Conservation (phyloP, 2,888 invertebrate genomes). For the Zhuqinia jingwanae region DNA sequence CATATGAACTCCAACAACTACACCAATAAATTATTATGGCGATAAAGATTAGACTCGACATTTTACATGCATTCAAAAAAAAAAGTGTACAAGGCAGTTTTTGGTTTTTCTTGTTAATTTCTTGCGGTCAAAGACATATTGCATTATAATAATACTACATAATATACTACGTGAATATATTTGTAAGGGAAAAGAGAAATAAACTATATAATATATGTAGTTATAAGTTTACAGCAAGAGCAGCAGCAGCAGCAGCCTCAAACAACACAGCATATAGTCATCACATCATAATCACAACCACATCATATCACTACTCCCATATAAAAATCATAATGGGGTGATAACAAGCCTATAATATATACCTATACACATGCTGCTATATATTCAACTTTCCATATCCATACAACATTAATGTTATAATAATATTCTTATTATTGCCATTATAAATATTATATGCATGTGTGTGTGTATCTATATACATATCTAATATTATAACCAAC, state of each 20-base stretch:
- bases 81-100: slow-evolving; percentile 36
- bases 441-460: neutral
- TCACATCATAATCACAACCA: slow-evolving; percentile 27
- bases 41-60: slow-evolving; percentile 38
- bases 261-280: neutral
- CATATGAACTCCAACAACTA: neutral
- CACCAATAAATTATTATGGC: slow-evolving; percentile 45
- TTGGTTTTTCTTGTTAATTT: slow-evolving; percentile 57
- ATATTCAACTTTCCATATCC: slow-evolving; percentile 27
- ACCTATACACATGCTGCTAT: neutral
- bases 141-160: neutral
- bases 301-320: slow-evolving; percentile 35
- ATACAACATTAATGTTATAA: neutral
- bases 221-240: no score
- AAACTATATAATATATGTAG: slow-evolving; percentile 5
- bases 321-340: slow-evolving; percentile 47
- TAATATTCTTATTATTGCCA: neutral
- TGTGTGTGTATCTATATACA: neutral
- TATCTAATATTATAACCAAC: neutral
- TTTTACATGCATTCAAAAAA: slow-evolving; percentile 31
- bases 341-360: slow-evolving; percentile 55
- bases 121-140: slow-evolving; percentile 59
- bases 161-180: neutral
- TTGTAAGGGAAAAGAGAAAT: neutral
- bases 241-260: neutral